Evolutionary conservation across 2,113 vertebrate genomes (phyloP).

Genomic region (Hyperopisus bebe): DNA sequence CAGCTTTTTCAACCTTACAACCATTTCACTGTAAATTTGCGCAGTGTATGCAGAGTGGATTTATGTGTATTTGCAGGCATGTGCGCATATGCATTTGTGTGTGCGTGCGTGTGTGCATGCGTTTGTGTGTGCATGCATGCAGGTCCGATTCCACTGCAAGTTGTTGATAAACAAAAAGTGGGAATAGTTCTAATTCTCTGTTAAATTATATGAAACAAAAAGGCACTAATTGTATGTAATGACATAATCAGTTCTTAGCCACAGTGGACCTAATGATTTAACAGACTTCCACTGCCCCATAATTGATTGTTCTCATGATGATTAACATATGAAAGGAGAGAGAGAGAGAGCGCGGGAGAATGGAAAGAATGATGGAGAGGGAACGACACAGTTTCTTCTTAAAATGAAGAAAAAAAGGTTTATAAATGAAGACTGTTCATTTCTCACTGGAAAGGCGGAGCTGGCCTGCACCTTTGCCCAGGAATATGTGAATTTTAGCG

Average conservation of each 20-base stretch:
- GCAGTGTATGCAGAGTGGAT: neutral
- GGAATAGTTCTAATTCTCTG: constrained; percentile 80
- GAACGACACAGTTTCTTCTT: constrained; percentile 14
- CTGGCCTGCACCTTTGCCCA: neutral
- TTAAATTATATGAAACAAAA: constrained; percentile 95
- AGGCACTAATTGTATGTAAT: constrained; percentile 87
- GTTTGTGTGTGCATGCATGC: neutral
- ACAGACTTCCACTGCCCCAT: constrained; percentile 57
- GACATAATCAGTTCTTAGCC: constrained; percentile 83
- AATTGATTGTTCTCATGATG: constrained; percentile 50
- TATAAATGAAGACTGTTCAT: constrained; percentile 9
- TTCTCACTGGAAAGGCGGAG: neutral
- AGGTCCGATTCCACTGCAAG: constrained; percentile 44
- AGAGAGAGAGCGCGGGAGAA: constrained; percentile 14
- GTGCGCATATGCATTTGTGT: neutral
- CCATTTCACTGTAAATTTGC: neutral
- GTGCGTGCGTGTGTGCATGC: neutral
- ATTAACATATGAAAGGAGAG: constrained; percentile 48
- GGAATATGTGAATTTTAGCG: neutral
- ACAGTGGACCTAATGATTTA: constrained; percentile 80
- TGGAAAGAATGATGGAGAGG: constrained; percentile 37
- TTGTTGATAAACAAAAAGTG: constrained; percentile 54
- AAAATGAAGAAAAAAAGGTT: neutral
- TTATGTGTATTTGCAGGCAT: constrained; percentile 41
- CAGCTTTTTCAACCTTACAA: neutral